Evolutionary conservation across 64 coral and sea anemone species (phyloP).

Genomic region (Actinia tenebrosa): DNA sequence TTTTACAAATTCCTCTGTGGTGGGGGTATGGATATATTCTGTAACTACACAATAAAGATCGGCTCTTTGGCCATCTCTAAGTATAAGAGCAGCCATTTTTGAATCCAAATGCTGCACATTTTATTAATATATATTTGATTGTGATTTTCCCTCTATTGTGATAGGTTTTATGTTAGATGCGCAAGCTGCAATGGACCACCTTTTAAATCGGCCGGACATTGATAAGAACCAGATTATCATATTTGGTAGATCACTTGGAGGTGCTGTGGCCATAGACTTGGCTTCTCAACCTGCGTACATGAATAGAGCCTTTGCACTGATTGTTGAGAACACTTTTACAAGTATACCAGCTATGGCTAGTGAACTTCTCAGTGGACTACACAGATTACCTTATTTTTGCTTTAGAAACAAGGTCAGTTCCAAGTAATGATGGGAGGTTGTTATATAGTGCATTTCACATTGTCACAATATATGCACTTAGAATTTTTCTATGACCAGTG

Average conservation of each 20-base stretch:
- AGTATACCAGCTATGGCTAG: slow-evolving; percentile 94
- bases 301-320: slow-evolving; percentile 86
- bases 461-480: too few species aligned
- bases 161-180: slow-evolving; percentile 82
- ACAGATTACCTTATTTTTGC: slow-evolving; percentile 87
- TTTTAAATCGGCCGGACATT: slow-evolving; percentile 80
- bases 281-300: slow-evolving; percentile 63
- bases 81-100: too few species aligned
- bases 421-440: too few species aligned
- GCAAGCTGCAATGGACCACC: slow-evolving; percentile 80
- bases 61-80: too few species aligned
- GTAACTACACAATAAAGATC: too few species aligned
- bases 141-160: not conserved
- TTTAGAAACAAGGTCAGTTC: slow-evolving; percentile 90
- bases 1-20: too few species aligned
- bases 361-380: slow-evolving; percentile 70
- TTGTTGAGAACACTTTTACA: slow-evolving; percentile 96
- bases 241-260: slow-evolving; percentile 95
- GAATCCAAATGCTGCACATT: too few species aligned
- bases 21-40: too few species aligned
- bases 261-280: slow-evolving; percentile 83
- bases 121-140: not conserved
- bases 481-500: too few species aligned
- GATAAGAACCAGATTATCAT: slow-evolving; percentile 80
- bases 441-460: too few species aligned